A percentile compares a stretch with the other conserved stretches of the same genome.
Conservation (phyloP, 2,797 vertebrate species). For the Phylloscopus collybita region DNA sequence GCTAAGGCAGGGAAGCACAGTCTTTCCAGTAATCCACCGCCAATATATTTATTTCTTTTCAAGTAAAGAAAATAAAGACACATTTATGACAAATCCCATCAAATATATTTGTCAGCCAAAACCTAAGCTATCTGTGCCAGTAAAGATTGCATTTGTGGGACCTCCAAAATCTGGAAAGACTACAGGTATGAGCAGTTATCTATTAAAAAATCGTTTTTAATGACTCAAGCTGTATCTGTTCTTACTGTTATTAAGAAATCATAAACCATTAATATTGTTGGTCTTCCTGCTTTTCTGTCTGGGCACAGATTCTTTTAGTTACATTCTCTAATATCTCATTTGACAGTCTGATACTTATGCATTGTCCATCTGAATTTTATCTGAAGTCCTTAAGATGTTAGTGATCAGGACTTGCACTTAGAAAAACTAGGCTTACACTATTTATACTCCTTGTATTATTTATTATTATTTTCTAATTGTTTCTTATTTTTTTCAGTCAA, state of each 20-base stretch:
- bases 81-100: slow-evolving; percentile 90
- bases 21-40: slow-evolving; percentile 86
- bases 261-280: background rate
- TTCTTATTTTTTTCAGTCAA: background rate
- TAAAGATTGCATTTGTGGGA: slow-evolving; percentile 88
- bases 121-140: slow-evolving; percentile 80
- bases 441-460: background rate
- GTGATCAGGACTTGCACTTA: background rate
- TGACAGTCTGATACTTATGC: background rate
- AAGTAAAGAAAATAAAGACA: slow-evolving; percentile 85
- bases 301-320: background rate
- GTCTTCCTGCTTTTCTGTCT: background rate
- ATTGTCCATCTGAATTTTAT: background rate
- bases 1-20: slow-evolving; percentile 72
- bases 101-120: slow-evolving; percentile 90
- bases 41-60: slow-evolving; percentile 93
- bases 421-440: background rate
- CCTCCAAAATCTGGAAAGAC: slow-evolving; percentile 96
- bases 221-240: background rate
- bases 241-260: background rate
- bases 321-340: background rate
- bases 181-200: slow-evolving; percentile 79
- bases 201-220: background rate
- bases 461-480: background rate
- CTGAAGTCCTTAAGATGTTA: background rate